These are phyloP conservation scores for Gobius niger DNA, from an alignment of 2,113 vertebrate species.

Conservation along the genomic window DNA sequence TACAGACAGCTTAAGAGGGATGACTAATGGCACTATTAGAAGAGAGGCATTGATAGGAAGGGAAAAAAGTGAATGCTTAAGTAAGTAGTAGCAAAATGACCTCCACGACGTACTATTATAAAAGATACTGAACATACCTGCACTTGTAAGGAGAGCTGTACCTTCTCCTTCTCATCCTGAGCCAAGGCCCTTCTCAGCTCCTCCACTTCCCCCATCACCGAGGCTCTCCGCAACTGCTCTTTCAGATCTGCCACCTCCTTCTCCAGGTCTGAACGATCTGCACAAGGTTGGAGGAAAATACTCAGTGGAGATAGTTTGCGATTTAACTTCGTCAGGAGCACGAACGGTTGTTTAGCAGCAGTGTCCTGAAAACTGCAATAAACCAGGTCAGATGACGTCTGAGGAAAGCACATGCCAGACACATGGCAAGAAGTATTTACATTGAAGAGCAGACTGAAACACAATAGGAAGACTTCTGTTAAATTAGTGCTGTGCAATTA, in stretches of 20 bases:
- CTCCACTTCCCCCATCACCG: conserved; percentile 80
- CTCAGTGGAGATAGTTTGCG: no score
- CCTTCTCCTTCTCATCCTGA: conserved; percentile 83
- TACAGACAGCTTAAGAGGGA: not conserved
- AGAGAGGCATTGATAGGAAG: not conserved
- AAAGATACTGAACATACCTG: conserved; percentile 74
- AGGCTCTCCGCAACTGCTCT: conserved; percentile 75
- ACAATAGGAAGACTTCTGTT: no score
- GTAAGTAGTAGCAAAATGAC: not conserved
- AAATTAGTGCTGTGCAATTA: no score
- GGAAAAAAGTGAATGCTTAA: not conserved
- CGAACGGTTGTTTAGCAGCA: no score
- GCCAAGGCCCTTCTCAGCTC: conserved; percentile 83
- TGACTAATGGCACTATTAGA: not conserved
- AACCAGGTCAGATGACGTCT: no score
- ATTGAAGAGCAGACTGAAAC: no score
- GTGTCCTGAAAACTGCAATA: no score
- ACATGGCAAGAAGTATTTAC: no score
- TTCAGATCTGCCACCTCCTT: conserved; percentile 82
- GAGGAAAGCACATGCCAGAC: no score
- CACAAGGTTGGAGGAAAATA: not conserved
- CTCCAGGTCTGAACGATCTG: conserved; percentile 80
- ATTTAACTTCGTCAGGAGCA: no score
- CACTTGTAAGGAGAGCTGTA: conserved; percentile 78
- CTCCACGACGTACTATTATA: not conserved